Evolutionary conservation across 1,140 invertebrate genomes (phyloP).

Genomic region (Onthophagus taurus): DNA sequence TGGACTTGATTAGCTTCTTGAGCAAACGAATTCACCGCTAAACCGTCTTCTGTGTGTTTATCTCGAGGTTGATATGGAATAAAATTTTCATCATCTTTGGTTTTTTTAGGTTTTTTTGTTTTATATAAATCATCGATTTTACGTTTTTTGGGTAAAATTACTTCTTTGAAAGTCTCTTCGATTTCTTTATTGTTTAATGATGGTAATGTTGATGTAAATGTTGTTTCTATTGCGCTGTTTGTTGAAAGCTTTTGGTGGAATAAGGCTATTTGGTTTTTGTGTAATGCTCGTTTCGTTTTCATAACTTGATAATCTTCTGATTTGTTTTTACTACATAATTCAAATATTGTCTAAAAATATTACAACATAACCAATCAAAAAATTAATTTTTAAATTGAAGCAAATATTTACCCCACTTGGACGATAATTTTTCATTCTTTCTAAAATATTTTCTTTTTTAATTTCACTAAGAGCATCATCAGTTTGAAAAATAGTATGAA

Average conservation of each 20-base stretch:
- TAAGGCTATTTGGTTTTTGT: constrained; percentile 50
- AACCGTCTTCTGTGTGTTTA: constrained; percentile 75
- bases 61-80: constrained; percentile 80
- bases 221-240: constrained; percentile 21
- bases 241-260: constrained; percentile 37
- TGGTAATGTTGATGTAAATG: neutral
- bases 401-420: constrained; percentile 60
- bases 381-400: constrained; percentile 12
- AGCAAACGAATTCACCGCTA: constrained; percentile 57
- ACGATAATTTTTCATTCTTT: constrained; percentile 73
- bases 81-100: constrained; percentile 67
- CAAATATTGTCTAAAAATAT: constrained; percentile 81
- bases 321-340: constrained; percentile 74
- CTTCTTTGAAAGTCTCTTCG: constrained; percentile 32
- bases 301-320: constrained; percentile 60
- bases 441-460: constrained; percentile 48
- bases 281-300: constrained; percentile 58
- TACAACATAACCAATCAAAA: too few species aligned
- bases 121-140: constrained; percentile 48
- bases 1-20: constrained; percentile 54
- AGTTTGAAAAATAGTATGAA: constrained; percentile 49
- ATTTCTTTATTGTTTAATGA: constrained; percentile 33
- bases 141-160: constrained; percentile 49
- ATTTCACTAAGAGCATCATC: constrained; percentile 20
- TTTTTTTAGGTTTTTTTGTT: constrained; percentile 44